phyloP scores from a whole-genome alignment of 64 coral and sea anemone genomes.

The Dendrophyllia cribrosa region DNA sequence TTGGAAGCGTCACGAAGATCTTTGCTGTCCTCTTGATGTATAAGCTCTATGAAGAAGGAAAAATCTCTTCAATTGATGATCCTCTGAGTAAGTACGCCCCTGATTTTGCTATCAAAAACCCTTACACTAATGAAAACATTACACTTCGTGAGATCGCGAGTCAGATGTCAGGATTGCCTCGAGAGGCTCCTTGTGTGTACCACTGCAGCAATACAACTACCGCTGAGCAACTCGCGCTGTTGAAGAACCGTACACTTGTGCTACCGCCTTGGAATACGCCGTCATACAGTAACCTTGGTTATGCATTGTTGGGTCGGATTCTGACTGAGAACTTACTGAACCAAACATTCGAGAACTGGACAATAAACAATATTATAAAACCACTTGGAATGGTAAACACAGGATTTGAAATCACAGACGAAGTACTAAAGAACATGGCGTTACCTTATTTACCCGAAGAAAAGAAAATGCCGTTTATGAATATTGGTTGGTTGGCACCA shows the following conservation, averaged over 20 bases:
- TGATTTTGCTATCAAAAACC: constrained; percentile 59
- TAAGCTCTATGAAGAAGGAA: constrained; percentile 64
- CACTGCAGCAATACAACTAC: constrained; percentile 22
- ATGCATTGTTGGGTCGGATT: constrained; percentile 36
- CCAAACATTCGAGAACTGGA: constrained; percentile 73
- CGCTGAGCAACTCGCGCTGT: constrained; percentile 13
- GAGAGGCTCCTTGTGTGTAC: constrained; percentile 62
- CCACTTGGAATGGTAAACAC: constrained; percentile 75
- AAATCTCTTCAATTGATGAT: constrained; percentile 63
- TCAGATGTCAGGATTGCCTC: constrained; percentile 67
- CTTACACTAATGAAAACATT: constrained; percentile 54
- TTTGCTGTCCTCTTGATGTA: constrained; percentile 65
- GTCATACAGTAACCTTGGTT: constrained; percentile 62
- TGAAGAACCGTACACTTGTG: constrained; percentile 19
- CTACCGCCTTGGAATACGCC: constrained; percentile 3
- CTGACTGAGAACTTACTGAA: constrained; percentile 67
- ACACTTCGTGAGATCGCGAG: constrained; percentile 63
- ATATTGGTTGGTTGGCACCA: constrained; percentile 61
- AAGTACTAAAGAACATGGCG: constrained; percentile 45
- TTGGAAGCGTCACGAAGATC: constrained; percentile 69
- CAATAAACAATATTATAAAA: constrained; percentile 1
- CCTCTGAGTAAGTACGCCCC: constrained; percentile 73
- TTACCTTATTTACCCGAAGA: constrained; percentile 41
- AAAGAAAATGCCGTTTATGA: constrained; percentile 33
- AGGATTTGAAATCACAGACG: constrained; percentile 56